Evolutionary conservation across 2,888 invertebrate genomes (phyloP).

Genomic region (Stenolophus ochropezus): DNA sequence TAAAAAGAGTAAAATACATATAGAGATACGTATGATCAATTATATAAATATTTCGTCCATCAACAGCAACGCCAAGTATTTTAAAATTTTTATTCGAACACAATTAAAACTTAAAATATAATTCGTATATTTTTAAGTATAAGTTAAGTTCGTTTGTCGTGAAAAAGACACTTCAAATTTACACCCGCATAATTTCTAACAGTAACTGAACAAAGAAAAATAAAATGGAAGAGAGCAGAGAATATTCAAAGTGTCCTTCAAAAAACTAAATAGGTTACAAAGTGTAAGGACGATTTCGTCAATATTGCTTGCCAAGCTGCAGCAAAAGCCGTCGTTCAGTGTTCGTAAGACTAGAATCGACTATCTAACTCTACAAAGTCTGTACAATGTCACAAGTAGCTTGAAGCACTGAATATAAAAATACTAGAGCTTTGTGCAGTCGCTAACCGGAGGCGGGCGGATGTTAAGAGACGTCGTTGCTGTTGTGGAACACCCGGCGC

Average conservation of each 20-base stretch:
- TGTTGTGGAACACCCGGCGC: conserved; percentile 74
- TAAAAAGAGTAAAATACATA: conserved; percentile 48
- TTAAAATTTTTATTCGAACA: conserved; percentile 25
- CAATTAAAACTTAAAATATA: conserved; percentile 20
- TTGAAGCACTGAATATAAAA: conserved; percentile 31
- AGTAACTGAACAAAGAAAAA: neutral
- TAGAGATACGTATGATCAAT: conserved; percentile 52
- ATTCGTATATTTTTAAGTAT: conserved; percentile 33
- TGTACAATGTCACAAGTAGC: conserved; percentile 33
- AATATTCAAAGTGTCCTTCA: neutral
- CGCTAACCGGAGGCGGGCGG: conserved; percentile 20
- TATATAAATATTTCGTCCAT: conserved; percentile 17
- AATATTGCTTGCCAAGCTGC: conserved; percentile 30
- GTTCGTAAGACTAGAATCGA: conserved; percentile 31
- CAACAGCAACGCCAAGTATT: conserved; percentile 27
- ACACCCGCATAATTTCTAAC: neutral
- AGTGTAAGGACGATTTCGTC: conserved; percentile 7
- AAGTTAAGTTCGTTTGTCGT: neutral
- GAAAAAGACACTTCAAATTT: neutral
- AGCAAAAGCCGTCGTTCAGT: conserved; percentile 33
- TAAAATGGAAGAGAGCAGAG: neutral
- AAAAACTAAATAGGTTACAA: neutral
- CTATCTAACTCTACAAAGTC: conserved; percentile 33
- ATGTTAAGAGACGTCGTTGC: conserved; percentile 70
- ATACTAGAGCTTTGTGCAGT: conserved; percentile 48